Conservation (phyloP, 2,888 invertebrate genomes). For the Lysandra bellargus region DNA sequence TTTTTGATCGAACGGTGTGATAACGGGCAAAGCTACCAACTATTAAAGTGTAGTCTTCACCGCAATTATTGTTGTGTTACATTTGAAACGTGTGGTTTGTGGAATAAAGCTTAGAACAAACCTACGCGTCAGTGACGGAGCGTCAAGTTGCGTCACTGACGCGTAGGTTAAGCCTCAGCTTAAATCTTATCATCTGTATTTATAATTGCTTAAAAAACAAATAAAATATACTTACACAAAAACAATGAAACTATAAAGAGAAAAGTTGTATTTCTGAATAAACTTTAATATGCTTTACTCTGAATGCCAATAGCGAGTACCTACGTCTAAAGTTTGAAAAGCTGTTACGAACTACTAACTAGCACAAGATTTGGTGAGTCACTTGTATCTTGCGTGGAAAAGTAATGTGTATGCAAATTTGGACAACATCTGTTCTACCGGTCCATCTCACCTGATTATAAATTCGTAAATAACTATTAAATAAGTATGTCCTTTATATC, state of each 20-base stretch:
- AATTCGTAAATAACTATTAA: neutral
- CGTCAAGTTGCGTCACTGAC: too few species aligned
- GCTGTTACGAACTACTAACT: neutral
- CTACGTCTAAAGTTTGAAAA: neutral
- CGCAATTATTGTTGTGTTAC: too few species aligned
- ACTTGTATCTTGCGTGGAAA: neutral
- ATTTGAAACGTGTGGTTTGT: neutral
- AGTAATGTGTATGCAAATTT: constrained; percentile 12
- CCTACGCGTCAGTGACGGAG: too few species aligned
- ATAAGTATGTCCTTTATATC: neutral
- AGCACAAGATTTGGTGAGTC: neutral
- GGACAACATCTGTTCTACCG: neutral
- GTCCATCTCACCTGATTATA: constrained; percentile 10
- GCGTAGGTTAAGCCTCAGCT: too few species aligned
- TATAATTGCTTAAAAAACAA: neutral
- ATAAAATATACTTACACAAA: neutral
- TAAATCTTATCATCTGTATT: neutral
- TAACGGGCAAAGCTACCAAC: too few species aligned
- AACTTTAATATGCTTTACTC: neutral
- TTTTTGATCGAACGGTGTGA: too few species aligned
- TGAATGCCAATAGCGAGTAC: neutral
- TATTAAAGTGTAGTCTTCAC: too few species aligned
- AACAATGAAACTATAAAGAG: neutral
- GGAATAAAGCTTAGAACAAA: neutral
- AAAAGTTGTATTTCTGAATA: neutral